Conservation (phyloP, 2,113 vertebrate genomes). For the Phainopepla nitens region DNA sequence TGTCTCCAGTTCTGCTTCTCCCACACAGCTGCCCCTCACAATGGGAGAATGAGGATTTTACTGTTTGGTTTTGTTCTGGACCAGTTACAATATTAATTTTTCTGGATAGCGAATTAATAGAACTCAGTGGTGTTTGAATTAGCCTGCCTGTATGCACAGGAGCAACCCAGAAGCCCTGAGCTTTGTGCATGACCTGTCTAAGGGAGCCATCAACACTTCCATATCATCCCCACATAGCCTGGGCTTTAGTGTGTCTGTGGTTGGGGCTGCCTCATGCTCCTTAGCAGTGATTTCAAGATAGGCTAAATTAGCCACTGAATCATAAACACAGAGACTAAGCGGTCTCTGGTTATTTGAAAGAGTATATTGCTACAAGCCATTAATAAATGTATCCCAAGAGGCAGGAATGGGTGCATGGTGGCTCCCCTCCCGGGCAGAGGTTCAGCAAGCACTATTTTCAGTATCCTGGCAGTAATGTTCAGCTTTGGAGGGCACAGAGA, state of each 20-base stretch:
- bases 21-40: rapidly evolving
- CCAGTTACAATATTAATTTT: neutral
- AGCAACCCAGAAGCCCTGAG: neutral
- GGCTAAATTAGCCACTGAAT: neutral
- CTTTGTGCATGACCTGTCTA: rapidly evolving
- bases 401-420: neutral
- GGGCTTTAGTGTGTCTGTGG: neutral
- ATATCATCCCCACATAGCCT: rapidly evolving
- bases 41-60: neutral
- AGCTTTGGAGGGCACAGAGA: neutral
- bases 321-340: neutral
- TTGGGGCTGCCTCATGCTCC: neutral
- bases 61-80: neutral
- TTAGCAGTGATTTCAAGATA: neutral
- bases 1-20: neutral
- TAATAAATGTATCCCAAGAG: neutral
- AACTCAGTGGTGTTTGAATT: neutral
- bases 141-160: neutral
- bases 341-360: neutral
- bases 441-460: neutral
- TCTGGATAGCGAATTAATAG: neutral
- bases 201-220: neutral
- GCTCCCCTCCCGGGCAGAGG: neutral
- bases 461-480: neutral
- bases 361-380: neutral